Evolutionary conservation across 2,888 invertebrate genomes (phyloP), one percentile per base, ranked within the genome.

Genomic region (Lumbricus terrestris): DNA sequence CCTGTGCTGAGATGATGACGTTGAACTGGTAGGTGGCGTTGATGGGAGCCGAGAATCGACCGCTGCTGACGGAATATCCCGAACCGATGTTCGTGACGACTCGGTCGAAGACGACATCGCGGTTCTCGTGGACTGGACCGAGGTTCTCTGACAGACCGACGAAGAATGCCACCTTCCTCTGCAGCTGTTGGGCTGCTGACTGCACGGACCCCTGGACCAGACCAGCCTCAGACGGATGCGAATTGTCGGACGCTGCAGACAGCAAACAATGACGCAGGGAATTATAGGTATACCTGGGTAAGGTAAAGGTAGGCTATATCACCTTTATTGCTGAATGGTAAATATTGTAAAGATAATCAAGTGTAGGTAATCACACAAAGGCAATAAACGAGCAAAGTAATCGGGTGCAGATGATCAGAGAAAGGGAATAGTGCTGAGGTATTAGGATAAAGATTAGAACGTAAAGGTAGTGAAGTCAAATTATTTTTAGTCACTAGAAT

Each of bases 11-110:
- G 13, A 94, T 93, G 82, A 94, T 93, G 47, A 94, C 93, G 89
- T 93, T 93, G 92, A 95, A 94, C 91, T 93, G 93, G 92, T 93
- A 95, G 13, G 94, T 94, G 40, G 94, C 95, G 90, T 93, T 93
- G 91, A 93, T 92, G 5, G 94, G 94, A 33, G 94, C 94, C 20
- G 93, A 93, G 92, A 94, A 94, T 20, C 93, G 92, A 11, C 94
- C 94, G 6, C 94, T 93, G 38, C 92, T 91, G 3, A 91, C 90
- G 91, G 93, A 92, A 92, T 94, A 94, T 35, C 92, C 94, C 0
- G 91, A 92, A 13, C 94, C 94, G 40, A 94, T 91, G 90, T 94
- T 95, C 38, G 94, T 94, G 88, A 94, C 91, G 42, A 94, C 93
- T 42, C 93, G 93, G 92, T 94, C 94, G 91, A 94, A 94, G 38